Percentiles rank a stretch among this genome's conserved stretches.
Conservation (phyloP, 1,140 invertebrate species). For the Euura lappo region DNA sequence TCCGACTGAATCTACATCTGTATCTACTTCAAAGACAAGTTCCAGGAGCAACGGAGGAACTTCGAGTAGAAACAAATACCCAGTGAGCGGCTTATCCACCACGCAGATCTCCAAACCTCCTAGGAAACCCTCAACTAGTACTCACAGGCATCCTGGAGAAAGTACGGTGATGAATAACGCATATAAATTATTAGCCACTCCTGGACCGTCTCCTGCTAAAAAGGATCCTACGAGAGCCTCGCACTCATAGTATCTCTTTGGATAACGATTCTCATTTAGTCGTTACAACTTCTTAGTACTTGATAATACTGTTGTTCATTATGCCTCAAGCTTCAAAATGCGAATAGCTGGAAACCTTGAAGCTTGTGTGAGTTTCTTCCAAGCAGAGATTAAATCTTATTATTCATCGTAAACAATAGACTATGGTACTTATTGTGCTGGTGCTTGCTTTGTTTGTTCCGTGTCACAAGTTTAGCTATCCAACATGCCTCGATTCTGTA, state of each 20-base stretch:
- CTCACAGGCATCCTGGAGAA: conserved; percentile 68
- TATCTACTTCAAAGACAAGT: conserved; percentile 30
- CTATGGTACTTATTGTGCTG: too few relatives aligned
- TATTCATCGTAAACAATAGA: too few relatives aligned
- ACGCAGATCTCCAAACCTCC: conserved; percentile 65
- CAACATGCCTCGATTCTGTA: too few relatives aligned
- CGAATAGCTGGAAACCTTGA: too few relatives aligned
- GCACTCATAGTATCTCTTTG: conserved; percentile 38
- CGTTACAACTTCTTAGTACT: too few relatives aligned
- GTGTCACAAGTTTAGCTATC: too few relatives aligned
- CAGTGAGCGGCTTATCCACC: conserved; percentile 67
- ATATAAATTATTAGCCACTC: conserved; percentile 34
- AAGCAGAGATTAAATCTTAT: too few relatives aligned
- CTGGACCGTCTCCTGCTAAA: conserved; percentile 34
- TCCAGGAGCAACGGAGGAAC: conserved; percentile 53
- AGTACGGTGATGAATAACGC: conserved; percentile 34
- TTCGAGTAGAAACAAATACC: conserved; percentile 62
- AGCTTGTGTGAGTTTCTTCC: too few relatives aligned
- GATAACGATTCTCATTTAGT: too few relatives aligned
- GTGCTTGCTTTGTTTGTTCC: too few relatives aligned
- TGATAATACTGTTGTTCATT: too few relatives aligned
- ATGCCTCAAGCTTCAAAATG: too few relatives aligned
- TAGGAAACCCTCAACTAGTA: conserved; percentile 62
- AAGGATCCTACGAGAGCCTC: conserved; percentile 50
- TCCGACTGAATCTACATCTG: conserved; percentile 46